phyloP scores from a whole-genome alignment of 2,888 invertebrate genomes.

The Andrena chrysosceles region DNA sequence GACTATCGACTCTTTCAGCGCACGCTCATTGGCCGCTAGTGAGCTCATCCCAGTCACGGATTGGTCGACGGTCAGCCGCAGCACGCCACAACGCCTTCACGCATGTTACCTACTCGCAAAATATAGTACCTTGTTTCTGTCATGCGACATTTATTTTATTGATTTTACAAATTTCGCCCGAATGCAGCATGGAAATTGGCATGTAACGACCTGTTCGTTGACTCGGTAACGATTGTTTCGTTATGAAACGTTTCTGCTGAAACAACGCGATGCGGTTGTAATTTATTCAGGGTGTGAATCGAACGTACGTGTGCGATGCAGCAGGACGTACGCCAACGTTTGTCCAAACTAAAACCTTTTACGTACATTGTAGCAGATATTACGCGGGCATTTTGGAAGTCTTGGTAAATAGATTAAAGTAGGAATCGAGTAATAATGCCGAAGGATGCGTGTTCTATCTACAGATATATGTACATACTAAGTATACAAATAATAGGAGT shows the following conservation, averaged over 20 bases:
- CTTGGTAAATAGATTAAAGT: not conserved
- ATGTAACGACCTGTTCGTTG: slow-evolving; percentile 41
- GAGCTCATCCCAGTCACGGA: slow-evolving; percentile 42
- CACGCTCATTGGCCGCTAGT: slow-evolving; percentile 48
- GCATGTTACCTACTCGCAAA: slow-evolving; percentile 46
- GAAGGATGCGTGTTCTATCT: not conserved
- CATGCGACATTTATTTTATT: slow-evolving; percentile 65
- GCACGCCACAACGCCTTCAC: slow-evolving; percentile 49
- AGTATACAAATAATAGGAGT: not conserved
- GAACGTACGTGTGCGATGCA: not conserved
- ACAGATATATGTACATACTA: not conserved
- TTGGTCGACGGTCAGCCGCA: slow-evolving; percentile 59
- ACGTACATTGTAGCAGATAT: not conserved
- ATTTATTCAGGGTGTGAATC: slow-evolving; percentile 18
- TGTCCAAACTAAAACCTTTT: no score
- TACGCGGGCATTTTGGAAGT: not conserved
- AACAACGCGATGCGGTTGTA: no score
- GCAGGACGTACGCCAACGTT: not conserved
- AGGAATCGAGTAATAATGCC: not conserved
- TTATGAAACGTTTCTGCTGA: not conserved
- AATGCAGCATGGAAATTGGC: slow-evolving; percentile 35
- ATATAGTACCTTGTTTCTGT: slow-evolving; percentile 54
- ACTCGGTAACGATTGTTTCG: slow-evolving; percentile 33
- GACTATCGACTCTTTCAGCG: slow-evolving; percentile 51
- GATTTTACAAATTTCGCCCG: slow-evolving; percentile 57